Base-by-base conservation (phyloP, 2,888 invertebrate species). In the Drosophila conformis region DNA sequence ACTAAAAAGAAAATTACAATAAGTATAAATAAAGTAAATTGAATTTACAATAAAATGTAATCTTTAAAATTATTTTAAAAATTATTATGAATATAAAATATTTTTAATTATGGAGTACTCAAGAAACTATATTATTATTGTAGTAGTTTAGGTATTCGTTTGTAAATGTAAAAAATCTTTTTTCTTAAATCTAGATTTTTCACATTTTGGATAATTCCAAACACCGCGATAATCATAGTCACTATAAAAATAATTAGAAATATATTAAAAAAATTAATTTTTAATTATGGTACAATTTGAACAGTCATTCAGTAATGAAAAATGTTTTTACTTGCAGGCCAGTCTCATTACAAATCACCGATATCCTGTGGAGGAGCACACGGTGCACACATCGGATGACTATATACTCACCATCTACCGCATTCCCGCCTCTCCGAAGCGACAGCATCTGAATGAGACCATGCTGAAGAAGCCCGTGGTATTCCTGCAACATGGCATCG, bases 351-450 rank as follows among this genome's bases (percentile, higher is more conserved):
- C 90, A 2, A 90, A 85, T 49, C 84, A 90, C 58, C 91, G 90
- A 51, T 97, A 96, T 90, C 94, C 94, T 0, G 94, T 96, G 0
- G 97, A 97, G 92, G 95, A 95, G 2, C 97, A 97, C 54, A 85
- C 80, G 8, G 91, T 92, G 0, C 80, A 91, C 56, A 92, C 92
- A 4, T 67, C 73, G 2, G 92, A 92, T 68, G 91, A 90, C 40
- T 92, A 92, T 65, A 88, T 92, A n/a, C 74, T 92, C 8, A 90
- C 91, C 18, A 84, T 92, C 36, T 92, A 92, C 61, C 91, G 93
- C 31, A 93, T 93, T 68, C 92, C 93, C 5, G 88, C 82, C 57
- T 91, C 91, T 0, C 87, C 89, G 0, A 91, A 91, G 49, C 62
- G 78, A 4, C 73, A 63, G 18, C 51, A 62, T n/a, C 33, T 57